Percentiles rank a stretch among this genome's conserved stretches.
phyloP scores from a whole-genome alignment of 2,797 vertebrate species.

The Coendou prehensilis region DNA sequence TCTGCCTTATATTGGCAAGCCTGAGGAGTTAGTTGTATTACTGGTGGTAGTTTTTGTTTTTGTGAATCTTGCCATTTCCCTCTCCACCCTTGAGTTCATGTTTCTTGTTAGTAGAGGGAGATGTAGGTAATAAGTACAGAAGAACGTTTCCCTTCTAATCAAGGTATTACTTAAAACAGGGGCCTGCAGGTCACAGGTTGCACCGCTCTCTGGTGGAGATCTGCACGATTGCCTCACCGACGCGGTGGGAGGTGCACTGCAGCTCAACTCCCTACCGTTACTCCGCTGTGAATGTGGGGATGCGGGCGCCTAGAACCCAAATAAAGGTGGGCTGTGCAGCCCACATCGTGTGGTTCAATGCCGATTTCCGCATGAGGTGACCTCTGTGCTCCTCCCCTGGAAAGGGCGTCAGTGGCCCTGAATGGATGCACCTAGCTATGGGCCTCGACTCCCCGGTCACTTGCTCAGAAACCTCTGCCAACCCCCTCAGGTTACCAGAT shows the following conservation, averaged over 20 bases:
- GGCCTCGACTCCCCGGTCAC: neutral
- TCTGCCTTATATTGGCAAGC: neutral
- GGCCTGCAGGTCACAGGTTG: neutral
- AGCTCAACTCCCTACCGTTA: accelerated
- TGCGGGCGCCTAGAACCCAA: neutral
- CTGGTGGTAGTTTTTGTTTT: neutral
- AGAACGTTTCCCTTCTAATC: neutral
- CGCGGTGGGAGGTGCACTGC: neutral
- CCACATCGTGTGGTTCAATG: neutral
- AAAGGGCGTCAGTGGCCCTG: neutral
- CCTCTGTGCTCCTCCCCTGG: neutral
- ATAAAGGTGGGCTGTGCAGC: neutral
- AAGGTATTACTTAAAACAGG: neutral
- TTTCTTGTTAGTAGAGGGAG: neutral
- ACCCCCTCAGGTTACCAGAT: neutral
- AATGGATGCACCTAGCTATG: neutral
- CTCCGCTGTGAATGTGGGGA: neutral
- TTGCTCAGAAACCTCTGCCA: neutral
- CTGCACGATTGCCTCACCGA: neutral
- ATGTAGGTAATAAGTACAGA: neutral
- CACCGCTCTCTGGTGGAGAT: neutral
- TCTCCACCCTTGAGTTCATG: neutral
- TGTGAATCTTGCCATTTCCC: neutral
- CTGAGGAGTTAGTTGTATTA: neutral
- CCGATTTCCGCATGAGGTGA: neutral